Evolutionary conservation across 2,888 invertebrate genomes (phyloP).

Genomic region (Nasonia oneida): DNA sequence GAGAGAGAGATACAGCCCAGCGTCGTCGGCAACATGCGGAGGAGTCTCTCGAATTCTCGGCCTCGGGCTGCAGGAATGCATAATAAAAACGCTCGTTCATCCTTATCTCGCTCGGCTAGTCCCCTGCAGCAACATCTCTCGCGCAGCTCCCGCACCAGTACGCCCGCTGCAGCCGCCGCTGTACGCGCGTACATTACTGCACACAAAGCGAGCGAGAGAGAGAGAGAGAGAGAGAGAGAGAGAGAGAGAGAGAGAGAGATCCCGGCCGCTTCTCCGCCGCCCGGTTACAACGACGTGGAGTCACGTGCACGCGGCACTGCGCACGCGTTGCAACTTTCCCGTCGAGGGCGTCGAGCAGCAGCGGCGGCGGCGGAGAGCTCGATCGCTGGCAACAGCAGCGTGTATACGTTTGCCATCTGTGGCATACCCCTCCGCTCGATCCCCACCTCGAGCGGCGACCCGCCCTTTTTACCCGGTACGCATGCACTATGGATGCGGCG

Average conservation of each 20-base stretch:
- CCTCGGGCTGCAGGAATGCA: constrained; percentile 17
- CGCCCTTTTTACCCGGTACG: constrained; percentile 2
- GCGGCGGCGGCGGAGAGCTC: neutral
- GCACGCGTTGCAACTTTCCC: constrained; percentile 47
- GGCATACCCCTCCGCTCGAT: neutral
- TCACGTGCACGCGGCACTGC: constrained; percentile 45
- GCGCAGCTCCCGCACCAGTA: neutral
- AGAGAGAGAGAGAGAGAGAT: neutral
- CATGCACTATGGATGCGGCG: neutral
- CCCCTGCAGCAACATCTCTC: neutral
- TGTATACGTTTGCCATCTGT: neutral
- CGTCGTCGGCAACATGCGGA: neutral
- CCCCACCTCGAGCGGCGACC: neutral
- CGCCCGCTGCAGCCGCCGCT: neutral
- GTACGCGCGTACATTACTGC: too few species aligned
- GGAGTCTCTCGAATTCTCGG: neutral
- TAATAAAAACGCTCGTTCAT: constrained; percentile 34
- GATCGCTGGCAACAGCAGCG: neutral
- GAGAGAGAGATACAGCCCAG: neutral
- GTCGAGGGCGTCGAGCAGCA: neutral
- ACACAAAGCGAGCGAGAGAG: too few species aligned
- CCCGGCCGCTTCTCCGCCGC: constrained; percentile 26
- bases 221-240: neutral
- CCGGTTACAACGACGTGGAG: constrained; percentile 36
- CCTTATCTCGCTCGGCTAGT: constrained; percentile 12